Evolutionary conservation across 2,888 invertebrate genomes (phyloP).

Genomic region (Apodemia hepburni): DNA sequence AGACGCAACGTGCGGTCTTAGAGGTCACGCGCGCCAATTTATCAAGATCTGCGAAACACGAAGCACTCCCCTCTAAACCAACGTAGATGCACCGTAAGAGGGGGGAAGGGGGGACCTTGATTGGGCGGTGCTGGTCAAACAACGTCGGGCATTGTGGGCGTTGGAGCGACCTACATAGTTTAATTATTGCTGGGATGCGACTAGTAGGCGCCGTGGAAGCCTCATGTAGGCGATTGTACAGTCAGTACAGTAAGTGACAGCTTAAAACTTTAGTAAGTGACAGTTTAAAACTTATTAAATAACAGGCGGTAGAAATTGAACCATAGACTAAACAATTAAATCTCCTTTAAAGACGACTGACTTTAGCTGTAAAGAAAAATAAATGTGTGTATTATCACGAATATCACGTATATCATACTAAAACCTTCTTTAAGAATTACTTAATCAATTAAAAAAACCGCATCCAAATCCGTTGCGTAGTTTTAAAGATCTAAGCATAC

Average conservation of each 20-base stretch:
- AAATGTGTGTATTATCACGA: no score
- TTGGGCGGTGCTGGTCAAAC: constrained; percentile 44
- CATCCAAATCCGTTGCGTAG: no score
- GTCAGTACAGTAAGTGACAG: constrained; percentile 1
- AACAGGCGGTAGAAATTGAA: no score
- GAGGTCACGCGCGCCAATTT: constrained; percentile 9
- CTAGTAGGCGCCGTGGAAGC: constrained; percentile 56
- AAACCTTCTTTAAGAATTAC: no score
- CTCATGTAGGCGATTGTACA: not conserved
- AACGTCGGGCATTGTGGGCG: constrained; percentile 63
- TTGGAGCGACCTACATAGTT: constrained; percentile 70
- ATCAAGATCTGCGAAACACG: constrained; percentile 7
- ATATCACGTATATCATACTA: no score
- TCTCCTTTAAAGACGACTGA: no score
- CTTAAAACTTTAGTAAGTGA: not conserved
- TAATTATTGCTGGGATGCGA: constrained; percentile 73
- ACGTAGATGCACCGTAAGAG: constrained; percentile 16
- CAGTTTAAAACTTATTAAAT: not conserved
- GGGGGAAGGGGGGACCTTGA: constrained; percentile 38
- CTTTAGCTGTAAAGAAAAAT: no score
- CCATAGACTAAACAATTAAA: no score
- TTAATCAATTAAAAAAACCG: no score
- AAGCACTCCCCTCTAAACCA: constrained; percentile 2
- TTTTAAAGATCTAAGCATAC: no score
- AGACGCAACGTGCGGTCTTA: constrained; percentile 4